These are phyloP conservation scores for Drosophila prostipennis DNA, from an alignment of 2,888 invertebrate species.

Conservation along the genomic window DNA sequence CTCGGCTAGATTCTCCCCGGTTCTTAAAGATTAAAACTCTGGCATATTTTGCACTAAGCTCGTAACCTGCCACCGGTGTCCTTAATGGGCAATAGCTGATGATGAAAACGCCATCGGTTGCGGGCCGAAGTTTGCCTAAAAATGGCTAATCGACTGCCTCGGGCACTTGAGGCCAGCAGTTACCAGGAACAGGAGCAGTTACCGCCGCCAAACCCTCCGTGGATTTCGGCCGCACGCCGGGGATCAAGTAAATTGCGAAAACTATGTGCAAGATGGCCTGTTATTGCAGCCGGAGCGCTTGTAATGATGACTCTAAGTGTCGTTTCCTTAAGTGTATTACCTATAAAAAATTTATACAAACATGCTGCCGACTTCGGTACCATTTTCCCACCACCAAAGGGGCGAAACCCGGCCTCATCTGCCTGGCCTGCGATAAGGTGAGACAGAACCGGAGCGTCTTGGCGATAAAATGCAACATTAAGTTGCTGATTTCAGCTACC, in stretches of 20 bases:
- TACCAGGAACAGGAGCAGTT: conserved; percentile 33
- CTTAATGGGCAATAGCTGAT: conserved; percentile 60
- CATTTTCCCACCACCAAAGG: conserved; percentile 50
- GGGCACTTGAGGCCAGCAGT: conserved; percentile 72
- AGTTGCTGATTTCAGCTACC: conserved; percentile 74
- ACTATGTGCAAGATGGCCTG: conserved; percentile 85
- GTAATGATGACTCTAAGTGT: conserved; percentile 85
- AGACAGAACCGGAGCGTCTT: conserved; percentile 55
- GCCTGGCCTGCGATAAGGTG: conserved; percentile 55
- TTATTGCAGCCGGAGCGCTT: conserved; percentile 84
- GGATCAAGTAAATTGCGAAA: conserved; percentile 83
- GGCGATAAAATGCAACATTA: conserved; percentile 83
- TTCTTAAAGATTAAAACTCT: conserved; percentile 18
- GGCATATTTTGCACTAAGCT: conserved; percentile 14
- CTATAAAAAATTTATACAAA: conserved; percentile 84
- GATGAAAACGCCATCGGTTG: conserved; percentile 64
- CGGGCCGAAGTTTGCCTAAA: conserved; percentile 56
- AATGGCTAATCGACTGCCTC: conserved; percentile 71
- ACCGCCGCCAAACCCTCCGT: conserved; percentile 7
- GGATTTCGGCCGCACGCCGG: conserved; percentile 50
- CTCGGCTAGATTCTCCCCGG: conserved; percentile 24
- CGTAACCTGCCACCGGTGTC: conserved; percentile 61
- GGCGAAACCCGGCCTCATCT: conserved; percentile 42
- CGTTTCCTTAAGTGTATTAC: conserved; percentile 84
- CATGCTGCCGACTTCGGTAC: conserved; percentile 70